Conservation (phyloP, 2,113 vertebrate species). For the Kobus ellipsiprymnus region DNA sequence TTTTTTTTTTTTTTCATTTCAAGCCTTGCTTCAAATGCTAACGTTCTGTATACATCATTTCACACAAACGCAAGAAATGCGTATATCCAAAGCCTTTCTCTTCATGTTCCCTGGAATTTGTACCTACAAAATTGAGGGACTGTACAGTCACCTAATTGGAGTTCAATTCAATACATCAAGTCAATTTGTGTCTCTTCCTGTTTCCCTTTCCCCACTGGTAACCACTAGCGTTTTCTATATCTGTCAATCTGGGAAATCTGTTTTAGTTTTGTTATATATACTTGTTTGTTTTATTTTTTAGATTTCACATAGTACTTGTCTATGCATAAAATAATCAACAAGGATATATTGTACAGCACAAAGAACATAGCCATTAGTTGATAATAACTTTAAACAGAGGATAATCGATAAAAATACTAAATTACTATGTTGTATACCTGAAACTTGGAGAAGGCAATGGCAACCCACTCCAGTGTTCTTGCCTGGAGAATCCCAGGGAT, state of each 20-base stretch:
- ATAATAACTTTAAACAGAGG: not conserved
- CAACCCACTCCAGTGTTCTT: too few relatives aligned
- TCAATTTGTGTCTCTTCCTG: not conserved
- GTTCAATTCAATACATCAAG: conserved; percentile 1
- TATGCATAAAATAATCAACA: not conserved
- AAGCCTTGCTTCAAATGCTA: conserved; percentile 18
- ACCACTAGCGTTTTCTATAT: not conserved
- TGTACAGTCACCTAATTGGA: not conserved
- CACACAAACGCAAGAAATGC: not conserved
- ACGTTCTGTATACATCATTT: not conserved
- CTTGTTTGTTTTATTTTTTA: not conserved
- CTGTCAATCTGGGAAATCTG: not conserved
- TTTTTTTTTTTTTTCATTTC: not conserved
- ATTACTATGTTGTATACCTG: not conserved
- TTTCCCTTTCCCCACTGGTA: not conserved
- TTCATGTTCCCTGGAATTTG: not conserved
- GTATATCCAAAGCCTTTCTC: not conserved
- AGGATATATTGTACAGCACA: not conserved
- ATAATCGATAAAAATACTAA: not conserved
- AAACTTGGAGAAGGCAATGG: not conserved
- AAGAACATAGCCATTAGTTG: not conserved
- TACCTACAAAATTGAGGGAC: not conserved
- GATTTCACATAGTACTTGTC: not conserved
- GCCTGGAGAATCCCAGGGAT: too few relatives aligned
- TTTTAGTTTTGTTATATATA: not conserved